These are phyloP conservation scores for Parochlus steinenii DNA, from an alignment of 2,888 invertebrate genomes.

Conservation along the genomic window DNA sequence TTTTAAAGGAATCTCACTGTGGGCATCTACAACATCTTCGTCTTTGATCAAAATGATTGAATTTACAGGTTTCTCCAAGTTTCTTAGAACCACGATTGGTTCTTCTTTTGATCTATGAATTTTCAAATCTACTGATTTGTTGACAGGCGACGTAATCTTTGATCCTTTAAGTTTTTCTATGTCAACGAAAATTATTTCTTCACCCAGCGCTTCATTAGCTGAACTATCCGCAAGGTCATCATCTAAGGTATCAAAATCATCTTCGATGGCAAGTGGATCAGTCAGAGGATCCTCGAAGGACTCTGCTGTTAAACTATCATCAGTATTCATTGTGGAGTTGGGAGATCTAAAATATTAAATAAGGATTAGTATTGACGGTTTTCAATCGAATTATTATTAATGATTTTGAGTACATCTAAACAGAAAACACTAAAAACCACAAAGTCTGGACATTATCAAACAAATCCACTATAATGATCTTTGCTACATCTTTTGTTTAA, in stretches of 20 bases:
- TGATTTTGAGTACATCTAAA: conserved; percentile 6
- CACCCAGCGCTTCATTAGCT: conserved; percentile 13
- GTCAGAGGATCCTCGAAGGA: conserved; percentile 22
- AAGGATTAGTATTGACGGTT: conserved; percentile 18
- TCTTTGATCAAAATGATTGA: neutral
- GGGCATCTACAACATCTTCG: no score
- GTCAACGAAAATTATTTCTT: conserved; percentile 9
- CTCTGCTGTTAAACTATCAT: conserved; percentile 21
- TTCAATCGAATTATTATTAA: conserved; percentile 7
- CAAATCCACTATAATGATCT: neutral
- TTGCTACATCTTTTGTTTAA: neutral
- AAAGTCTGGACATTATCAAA: neutral
- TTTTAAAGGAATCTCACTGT: no score
- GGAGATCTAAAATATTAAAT: conserved; percentile 16
- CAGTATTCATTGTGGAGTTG: conserved; percentile 23
- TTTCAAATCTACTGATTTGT: neutral
- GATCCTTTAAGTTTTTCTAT: conserved; percentile 9
- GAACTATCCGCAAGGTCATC: conserved; percentile 18
- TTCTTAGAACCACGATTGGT: conserved; percentile 13
- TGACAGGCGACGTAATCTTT: neutral
- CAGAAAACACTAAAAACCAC: neutral
- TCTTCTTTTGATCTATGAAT: conserved; percentile 12
- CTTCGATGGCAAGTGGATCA: conserved; percentile 29
- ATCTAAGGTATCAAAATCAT: conserved; percentile 22
- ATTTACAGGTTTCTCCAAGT: neutral